Conservation (phyloP, 1,140 invertebrate genomes). For the Platorchestia sp. region DNA sequence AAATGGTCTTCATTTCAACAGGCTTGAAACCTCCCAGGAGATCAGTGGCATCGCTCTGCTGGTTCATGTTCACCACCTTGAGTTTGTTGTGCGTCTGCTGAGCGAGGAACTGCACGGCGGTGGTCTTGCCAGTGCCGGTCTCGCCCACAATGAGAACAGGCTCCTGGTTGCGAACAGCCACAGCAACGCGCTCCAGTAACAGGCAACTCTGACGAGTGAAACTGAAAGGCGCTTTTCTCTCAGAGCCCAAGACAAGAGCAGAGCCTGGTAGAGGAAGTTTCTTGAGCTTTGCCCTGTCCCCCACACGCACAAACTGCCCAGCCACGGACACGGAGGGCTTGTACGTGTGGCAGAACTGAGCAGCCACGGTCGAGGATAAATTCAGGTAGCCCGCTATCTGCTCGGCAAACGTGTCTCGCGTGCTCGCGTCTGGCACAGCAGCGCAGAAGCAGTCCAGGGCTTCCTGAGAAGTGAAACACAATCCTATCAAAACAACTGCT, state of each 20-base stretch:
- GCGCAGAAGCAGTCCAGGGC: constrained; percentile 92
- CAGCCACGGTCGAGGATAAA: constrained; percentile 84
- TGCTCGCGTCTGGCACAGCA: constrained; percentile 77
- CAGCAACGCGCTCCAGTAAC: constrained; percentile 88
- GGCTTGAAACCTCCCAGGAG: constrained; percentile 98
- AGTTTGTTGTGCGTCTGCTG: constrained; percentile 84
- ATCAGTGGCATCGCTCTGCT: constrained; percentile 97
- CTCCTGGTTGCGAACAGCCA: constrained; percentile 86
- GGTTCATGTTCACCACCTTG: constrained; percentile 99
- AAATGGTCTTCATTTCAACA: constrained; percentile 87
- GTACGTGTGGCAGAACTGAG: constrained; percentile 83
- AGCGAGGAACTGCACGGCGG: constrained; percentile 94
- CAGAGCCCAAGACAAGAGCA: background rate
- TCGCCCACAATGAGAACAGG: constrained; percentile 97
- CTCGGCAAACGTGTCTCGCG: constrained; percentile 59
- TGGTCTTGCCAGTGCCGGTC: constrained; percentile 98
- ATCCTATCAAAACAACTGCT: background rate
- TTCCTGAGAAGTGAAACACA: constrained; percentile 79
- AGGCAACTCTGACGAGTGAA: constrained; percentile 77
- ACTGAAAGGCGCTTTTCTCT: constrained; percentile 24
- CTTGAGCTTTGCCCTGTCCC: constrained; percentile 76
- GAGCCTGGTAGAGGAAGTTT: constrained; percentile 59
- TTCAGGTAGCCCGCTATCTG: constrained; percentile 86
- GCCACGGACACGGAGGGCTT: constrained; percentile 80
- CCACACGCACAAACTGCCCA: constrained; percentile 71